These are phyloP conservation scores for Anas capensis DNA, from an alignment of 2,797 vertebrate species.

Conservation along the genomic window DNA sequence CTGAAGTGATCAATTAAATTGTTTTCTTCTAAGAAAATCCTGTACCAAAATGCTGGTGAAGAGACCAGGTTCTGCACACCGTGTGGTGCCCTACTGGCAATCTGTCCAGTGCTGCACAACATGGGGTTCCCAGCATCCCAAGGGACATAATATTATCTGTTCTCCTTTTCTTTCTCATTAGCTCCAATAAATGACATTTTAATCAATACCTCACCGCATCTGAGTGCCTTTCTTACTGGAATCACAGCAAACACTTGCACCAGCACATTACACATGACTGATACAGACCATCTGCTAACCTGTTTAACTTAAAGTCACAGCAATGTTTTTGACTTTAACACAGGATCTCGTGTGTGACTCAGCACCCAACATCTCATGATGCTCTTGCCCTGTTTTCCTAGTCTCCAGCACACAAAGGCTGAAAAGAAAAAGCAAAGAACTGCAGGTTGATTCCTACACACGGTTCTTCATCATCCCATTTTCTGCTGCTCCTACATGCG, in stretches of 20 bases:
- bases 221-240: not conserved
- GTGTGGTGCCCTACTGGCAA: accelerated
- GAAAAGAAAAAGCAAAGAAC: not conserved
- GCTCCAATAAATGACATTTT: not conserved
- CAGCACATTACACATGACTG: not conserved
- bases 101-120: too few relatives aligned
- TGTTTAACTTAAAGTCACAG: not conserved
- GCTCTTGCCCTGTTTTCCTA: not conserved
- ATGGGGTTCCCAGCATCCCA: not conserved
- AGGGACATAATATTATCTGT: not conserved
- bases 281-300: constrained; percentile 8
- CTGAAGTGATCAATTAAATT: not conserved
- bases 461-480: not conserved
- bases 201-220: not conserved
- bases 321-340: not conserved
- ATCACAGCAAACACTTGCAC: not conserved
- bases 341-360: not conserved
- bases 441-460: not conserved
- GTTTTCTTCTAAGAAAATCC: not conserved
- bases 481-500: not conserved
- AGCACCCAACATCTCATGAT: not conserved
- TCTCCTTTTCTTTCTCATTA: not conserved
- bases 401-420: not conserved
- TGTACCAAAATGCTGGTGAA: accelerated
- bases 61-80: not conserved